Base-by-base conservation (phyloP, 2,888 invertebrate genomes). In the Nemoura dubitans region DNA sequence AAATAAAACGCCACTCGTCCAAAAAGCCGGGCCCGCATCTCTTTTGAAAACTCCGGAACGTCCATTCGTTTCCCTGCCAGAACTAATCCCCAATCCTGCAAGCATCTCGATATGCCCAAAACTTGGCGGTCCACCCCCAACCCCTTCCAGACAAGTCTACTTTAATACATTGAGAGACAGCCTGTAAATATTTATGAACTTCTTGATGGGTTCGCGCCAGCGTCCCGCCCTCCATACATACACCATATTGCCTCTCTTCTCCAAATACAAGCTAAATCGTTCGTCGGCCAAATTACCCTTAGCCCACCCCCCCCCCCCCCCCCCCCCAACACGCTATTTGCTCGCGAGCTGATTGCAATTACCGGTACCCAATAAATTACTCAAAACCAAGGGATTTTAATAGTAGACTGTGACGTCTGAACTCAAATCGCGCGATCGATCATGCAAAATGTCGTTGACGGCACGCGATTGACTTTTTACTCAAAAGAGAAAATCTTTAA, bases 121-220 rank as follows among this genome's bases (percentile, higher is more conserved):
- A 36, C 36, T 36, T 59, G 59, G 59, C 21, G 59, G 59, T 1
- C 59, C 16, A 59, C 36, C 36, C 10, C 36, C 36, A 7, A 59
- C 59, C 16, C 36, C 3, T 36, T 36, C 16, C 59, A 59, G 59
- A 59, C 59, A 59, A 21, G 59, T 59, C 59, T 59, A 59, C 59
- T 7, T 59, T 59, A 59, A 59, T 59, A 59, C 59, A n/a, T n/a
- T n/a, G 6, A 59, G 21, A 10, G 59, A 59, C 59, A 21, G 59
- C 59, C 16, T 59, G 59, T 59, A 59, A 59, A 59, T 59, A 59
- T 59, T 59, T 59, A 59, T 59, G 59, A 59, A 59, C 59, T 59
- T 59, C 59, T 59, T 59, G 59, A 59, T 59, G 59, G 59, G 59
- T 21, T 59, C 21, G 14, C 59, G 59, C 14, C 59, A 2, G 16